Conservation (phyloP, 2,888 invertebrate species). For the Timandra comae region DNA sequence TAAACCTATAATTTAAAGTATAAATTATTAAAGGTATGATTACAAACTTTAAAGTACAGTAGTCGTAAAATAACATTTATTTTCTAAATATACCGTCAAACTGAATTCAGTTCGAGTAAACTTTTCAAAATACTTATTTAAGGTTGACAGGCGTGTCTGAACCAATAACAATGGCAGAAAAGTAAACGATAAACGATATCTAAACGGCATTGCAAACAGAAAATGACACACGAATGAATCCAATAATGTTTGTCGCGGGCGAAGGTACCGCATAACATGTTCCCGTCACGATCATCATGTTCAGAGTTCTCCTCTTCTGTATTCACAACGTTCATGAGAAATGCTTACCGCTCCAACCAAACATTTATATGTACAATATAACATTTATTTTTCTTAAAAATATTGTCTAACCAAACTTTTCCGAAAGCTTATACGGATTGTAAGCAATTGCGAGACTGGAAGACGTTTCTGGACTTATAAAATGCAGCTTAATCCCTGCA, state of each 20-base stretch:
- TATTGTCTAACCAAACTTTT: constrained; percentile 11
- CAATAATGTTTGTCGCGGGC: constrained; percentile 27
- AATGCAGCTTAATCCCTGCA: no score
- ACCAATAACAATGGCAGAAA: constrained; percentile 2
- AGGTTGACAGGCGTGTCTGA: neutral
- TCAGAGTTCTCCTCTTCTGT: constrained; percentile 38
- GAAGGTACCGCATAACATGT: constrained; percentile 13
- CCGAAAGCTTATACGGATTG: no score
- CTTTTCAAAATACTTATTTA: neutral
- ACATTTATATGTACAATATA: no score
- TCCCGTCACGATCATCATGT: constrained; percentile 33
- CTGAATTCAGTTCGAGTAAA: no score
- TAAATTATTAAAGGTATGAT: no score
- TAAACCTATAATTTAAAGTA: no score
- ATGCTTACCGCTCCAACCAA: constrained; percentile 27
- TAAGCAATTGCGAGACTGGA: no score
- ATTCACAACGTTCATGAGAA: constrained; percentile 38
- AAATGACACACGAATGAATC: constrained; percentile 30
- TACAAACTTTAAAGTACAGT: no score
- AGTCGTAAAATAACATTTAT: no score
- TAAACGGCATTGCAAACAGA: constrained; percentile 13
- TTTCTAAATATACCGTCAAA: no score
- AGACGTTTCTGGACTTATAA: no score
- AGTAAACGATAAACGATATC: constrained; percentile 15
- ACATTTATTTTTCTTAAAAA: no score